Conservation (phyloP, 2,797 vertebrate species). For the Channa striata region DNA sequence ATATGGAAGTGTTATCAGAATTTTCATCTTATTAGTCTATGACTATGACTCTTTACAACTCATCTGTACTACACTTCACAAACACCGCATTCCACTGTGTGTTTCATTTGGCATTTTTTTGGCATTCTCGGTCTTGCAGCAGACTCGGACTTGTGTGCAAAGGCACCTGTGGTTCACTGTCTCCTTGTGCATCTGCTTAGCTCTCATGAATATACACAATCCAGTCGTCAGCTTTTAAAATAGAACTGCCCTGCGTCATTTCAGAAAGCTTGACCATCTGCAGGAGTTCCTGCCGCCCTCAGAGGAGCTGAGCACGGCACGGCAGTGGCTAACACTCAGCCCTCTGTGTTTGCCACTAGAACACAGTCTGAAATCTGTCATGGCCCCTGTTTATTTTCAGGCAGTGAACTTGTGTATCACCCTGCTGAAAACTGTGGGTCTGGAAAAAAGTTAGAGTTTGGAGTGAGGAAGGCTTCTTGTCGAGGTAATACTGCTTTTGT, state of each 20-base stretch:
- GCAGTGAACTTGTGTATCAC: conserved; percentile 13
- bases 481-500: not conserved
- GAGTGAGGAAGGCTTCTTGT: conserved; percentile 3
- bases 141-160: conserved; percentile 22
- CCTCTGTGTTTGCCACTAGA: conserved; percentile 57
- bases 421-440: conserved; percentile 15
- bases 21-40: too few relatives aligned
- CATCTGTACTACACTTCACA: too few relatives aligned
- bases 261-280: conserved; percentile 69
- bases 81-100: conserved; percentile 7
- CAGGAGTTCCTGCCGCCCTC: conserved; percentile 32
- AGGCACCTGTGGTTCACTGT: conserved; percentile 13
- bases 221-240: conserved; percentile 48
- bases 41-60: too few relatives aligned
- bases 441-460: not conserved
- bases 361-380: conserved; percentile 50
- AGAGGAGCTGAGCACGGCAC: conserved; percentile 51
- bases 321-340: conserved; percentile 47
- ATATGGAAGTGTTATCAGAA: too few relatives aligned
- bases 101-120: conserved; percentile 26
- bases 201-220: conserved; percentile 32
- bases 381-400: conserved; percentile 47
- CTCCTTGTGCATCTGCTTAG: too few relatives aligned
- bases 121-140: conserved; percentile 20
- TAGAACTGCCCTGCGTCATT: conserved; percentile 27